Evolutionary conservation across 2,113 vertebrate genomes (phyloP), one percentile per base, ranked within the genome.

Genomic region (Nannospalax galili): DNA sequence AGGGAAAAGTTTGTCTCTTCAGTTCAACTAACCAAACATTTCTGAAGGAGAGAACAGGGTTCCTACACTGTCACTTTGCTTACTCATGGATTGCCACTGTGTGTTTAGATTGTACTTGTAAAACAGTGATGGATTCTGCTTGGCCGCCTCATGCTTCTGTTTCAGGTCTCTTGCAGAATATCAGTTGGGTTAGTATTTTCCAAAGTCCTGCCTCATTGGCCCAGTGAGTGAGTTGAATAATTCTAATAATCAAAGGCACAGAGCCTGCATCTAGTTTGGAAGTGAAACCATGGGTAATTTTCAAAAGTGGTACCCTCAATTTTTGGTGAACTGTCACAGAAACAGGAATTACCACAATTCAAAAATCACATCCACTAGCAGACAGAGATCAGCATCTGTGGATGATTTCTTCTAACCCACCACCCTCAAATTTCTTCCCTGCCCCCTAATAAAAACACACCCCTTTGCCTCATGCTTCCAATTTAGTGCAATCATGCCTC

Each of bases 401-500:
- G 98, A 97, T 98, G 98, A 98, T 97, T 98, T 88, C 97, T 98
- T 97, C 97, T 98, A 98, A 95, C 94, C 86, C 88, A 85, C 90
- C 92, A 96, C 96, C 96, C 80, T 97, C 90, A 90, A 84, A 90
- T 96, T 96, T 96, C 94, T 95, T 92, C 72, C 92, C 90, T 92
- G 52, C 70, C 79, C 91, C 96, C 96, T 96, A 98, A 98, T 97
- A 98, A 98, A 98, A 98, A 85, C 84, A 95, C 78, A 98, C 97
- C 97, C 97, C 95, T 97, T 96, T 97, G 97, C 95, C 98, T 98
- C 98, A 98, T 98, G 98, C 98, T 98, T 98, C 98, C 98, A 98
- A 98, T 98, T 98, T 98, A 98, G 98, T 95, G 96, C 98, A 98
- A 98, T 98, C 98, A 98, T 98, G 98, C 98, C 98, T 98, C 98